Conservation (phyloP, 2,888 invertebrate genomes). For the Dasysyrphus albostriatus region DNA sequence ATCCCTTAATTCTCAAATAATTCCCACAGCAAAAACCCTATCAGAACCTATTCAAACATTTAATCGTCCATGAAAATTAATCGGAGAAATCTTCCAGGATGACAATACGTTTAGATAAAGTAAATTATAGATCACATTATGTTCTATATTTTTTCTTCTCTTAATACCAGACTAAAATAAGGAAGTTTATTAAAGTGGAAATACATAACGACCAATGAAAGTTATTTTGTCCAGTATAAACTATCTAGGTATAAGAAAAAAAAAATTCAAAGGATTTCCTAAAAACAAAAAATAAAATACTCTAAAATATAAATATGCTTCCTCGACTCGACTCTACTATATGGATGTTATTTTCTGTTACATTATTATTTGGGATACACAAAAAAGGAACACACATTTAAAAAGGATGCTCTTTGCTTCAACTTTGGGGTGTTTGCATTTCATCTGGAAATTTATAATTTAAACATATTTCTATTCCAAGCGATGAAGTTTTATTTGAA, state of each 20-base stretch:
- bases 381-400: no score
- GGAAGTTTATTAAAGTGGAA: conserved; percentile 14
- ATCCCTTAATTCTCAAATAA: conserved; percentile 28
- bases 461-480: background rate
- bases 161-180: background rate
- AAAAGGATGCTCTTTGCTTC: background rate
- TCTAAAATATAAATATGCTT: no score
- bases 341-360: background rate
- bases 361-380: background rate
- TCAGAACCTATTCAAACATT: conserved; percentile 7
- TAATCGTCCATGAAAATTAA: conserved; percentile 39
- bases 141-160: background rate
- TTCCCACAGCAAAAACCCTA: conserved; percentile 5
- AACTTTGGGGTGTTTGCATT: background rate
- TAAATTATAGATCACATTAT: no score
- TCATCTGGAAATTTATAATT: background rate
- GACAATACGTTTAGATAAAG: conserved; percentile 23
- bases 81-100: conserved; percentile 10
- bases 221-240: conserved; percentile 10
- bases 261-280: background rate
- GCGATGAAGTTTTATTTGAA: background rate
- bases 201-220: conserved; percentile 11
- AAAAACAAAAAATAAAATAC: background rate
- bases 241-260: background rate
- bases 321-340: no score